Evolutionary conservation across 64 coral and sea anemone genomes (phyloP).

Genomic region (Stichodactyla helianthus): DNA sequence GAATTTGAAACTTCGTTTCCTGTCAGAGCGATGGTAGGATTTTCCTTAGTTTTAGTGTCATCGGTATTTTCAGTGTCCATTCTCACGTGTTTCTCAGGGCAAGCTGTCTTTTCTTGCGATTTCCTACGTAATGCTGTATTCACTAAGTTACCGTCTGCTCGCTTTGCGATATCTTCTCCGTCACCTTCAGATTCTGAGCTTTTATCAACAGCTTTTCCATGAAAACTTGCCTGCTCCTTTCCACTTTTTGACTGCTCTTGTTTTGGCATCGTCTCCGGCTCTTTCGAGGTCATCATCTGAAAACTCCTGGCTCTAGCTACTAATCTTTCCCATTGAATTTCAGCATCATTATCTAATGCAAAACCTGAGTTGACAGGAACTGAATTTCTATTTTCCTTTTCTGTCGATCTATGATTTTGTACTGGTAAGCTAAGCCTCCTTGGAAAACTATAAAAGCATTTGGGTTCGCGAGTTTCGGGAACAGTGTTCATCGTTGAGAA

Average conservation of each 20-base stretch:
- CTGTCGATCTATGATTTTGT: background rate
- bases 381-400: background rate
- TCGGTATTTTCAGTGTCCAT: too few species aligned
- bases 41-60: background rate
- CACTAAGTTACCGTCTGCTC: background rate
- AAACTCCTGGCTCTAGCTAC: constrained; percentile 4
- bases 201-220: background rate
- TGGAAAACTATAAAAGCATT: background rate
- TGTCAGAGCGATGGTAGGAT: background rate
- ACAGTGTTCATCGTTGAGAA: background rate
- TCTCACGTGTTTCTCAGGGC: background rate
- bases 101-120: background rate
- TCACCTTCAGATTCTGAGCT: background rate
- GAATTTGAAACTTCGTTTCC: background rate
- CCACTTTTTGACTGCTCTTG: background rate
- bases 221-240: background rate
- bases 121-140: background rate
- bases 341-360: background rate
- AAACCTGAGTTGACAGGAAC: background rate
- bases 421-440: background rate
- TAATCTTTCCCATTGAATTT: constrained; percentile 13
- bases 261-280: background rate
- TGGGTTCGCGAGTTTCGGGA: background rate
- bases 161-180: too few species aligned
- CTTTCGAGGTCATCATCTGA: background rate